phyloP scores from a whole-genome alignment of 2,113 vertebrate species.

The Ptychochromis oligacanthus region DNA sequence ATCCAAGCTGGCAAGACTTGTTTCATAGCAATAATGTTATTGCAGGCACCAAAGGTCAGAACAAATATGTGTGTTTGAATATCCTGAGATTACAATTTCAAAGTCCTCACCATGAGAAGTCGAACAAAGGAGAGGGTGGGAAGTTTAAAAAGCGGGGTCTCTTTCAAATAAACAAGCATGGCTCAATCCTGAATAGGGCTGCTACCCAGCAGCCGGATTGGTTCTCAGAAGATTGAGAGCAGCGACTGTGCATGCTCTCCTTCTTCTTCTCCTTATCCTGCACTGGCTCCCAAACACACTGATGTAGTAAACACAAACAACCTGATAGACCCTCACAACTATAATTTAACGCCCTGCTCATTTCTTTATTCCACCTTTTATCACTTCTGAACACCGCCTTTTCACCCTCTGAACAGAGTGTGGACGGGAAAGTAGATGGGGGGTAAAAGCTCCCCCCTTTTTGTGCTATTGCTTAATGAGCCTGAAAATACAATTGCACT shows the following conservation, averaged over 20 bases:
- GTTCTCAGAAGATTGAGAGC: conserved; percentile 70
- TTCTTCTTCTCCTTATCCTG: conserved; percentile 26
- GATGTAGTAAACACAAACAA: conserved; percentile 59
- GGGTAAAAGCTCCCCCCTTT: conserved; percentile 48
- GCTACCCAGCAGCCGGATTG: conserved; percentile 68
- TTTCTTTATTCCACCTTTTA: conserved; percentile 46
- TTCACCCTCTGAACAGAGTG: conserved; percentile 37
- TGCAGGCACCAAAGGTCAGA: conserved; percentile 78
- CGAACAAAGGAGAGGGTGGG: conserved; percentile 75
- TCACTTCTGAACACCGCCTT: conserved; percentile 31
- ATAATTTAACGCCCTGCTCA: conserved; percentile 54
- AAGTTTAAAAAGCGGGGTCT: conserved; percentile 77
- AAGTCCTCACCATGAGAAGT: conserved; percentile 81
- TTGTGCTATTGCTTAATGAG: conserved; percentile 81
- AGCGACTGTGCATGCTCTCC: conserved; percentile 40
- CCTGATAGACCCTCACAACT: conserved; percentile 48
- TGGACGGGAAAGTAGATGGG: conserved; percentile 61
- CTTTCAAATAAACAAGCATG: conserved; percentile 81
- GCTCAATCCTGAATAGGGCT: conserved; percentile 69
- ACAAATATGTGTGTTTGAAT: conserved; percentile 83
- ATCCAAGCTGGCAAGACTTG: conserved; percentile 45
- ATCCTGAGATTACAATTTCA: conserved; percentile 84
- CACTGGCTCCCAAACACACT: conserved; percentile 31
- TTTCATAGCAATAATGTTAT: conserved; percentile 79
- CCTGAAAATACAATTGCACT: conserved; percentile 85